Base-by-base conservation (phyloP, 64 coral and sea anemone genomes). In the Pachyseris speciosa region DNA sequence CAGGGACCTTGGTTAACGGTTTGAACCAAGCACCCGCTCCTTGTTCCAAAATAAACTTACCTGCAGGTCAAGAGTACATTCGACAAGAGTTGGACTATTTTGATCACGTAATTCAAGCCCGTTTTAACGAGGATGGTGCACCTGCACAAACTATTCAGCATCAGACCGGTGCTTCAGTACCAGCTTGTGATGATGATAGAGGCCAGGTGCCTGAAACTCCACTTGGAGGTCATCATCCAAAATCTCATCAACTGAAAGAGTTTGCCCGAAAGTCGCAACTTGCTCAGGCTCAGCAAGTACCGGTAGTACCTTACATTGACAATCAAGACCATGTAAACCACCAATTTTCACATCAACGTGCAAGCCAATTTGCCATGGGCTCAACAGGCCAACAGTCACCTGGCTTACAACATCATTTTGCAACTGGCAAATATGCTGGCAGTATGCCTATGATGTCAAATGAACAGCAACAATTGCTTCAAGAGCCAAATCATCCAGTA, bases 401-500 rank as follows among this genome's bases (percentile, higher is more conserved):
- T 38, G 32, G 52, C 17, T 37, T 81, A 40, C 51, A 57, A 57
- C 75, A 79, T 37, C 49, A 31, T 40, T 81, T 61, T 53, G 5
- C 52, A 63, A 28, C 77, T 25, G 52, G 77, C 33, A 81, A 80
- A 58, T 80, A 80, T 37, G 50, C 49, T 80, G 76, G 55, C 34
- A 53, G 77, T 22, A 61, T 81, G 19, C 55, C 85, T 80, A 47
- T 75, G 51, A 80, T 93, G 33, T 68, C 74, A 49, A 78, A 86
- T 25, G 74, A 93, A 27, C 84, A 81, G 16, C 89, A 84, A 64
- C 75, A 90, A 69, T 49, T 72, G 9, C 71, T 68, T 47, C 90
- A 86, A 45, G 85, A 92, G 52, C 47, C 75, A 68, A 79, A 83
- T 67, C 90, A 92, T 52, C 83, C 67, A 38, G 34, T 37, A 71